A percentile compares a stretch with the other conserved stretches of the same genome.
Evolutionary conservation across 2,888 invertebrate species (phyloP).

Genomic region (Chrysolina americana): DNA sequence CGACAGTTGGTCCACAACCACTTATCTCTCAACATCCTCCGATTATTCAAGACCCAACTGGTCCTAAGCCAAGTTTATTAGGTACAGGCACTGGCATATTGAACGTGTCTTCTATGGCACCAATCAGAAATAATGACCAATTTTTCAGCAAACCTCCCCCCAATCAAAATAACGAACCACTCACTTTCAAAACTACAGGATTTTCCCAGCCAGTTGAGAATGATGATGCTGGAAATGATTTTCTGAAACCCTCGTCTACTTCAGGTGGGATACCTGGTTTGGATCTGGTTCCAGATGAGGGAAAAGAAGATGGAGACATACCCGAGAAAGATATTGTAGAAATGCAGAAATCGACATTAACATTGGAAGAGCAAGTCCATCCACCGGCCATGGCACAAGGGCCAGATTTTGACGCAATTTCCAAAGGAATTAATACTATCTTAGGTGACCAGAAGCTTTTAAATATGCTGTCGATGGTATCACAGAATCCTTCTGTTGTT

Average conservation of each 20-base stretch:
- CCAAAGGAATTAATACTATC: slow-evolving; percentile 76
- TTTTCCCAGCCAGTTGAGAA: slow-evolving; percentile 34
- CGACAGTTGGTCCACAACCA: slow-evolving; percentile 15
- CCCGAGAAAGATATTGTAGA: slow-evolving; percentile 19
- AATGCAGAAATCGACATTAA: slow-evolving; percentile 33
- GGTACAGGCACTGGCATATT: slow-evolving; percentile 29
- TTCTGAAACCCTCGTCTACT: slow-evolving; percentile 50
- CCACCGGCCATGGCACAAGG: slow-evolving; percentile 55
- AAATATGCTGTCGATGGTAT: slow-evolving; percentile 73
- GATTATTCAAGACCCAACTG: slow-evolving; percentile 6
- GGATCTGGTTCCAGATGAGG: slow-evolving; percentile 75
- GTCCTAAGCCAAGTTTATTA: slow-evolving; percentile 34
- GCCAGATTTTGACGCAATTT: slow-evolving; percentile 74
- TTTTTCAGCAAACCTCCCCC: slow-evolving; percentile 57
- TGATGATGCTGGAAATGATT: slow-evolving; percentile 46
- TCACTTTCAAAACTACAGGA: slow-evolving; percentile 57
- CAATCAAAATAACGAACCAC: slow-evolving; percentile 61
- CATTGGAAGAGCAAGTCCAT: slow-evolving; percentile 37
- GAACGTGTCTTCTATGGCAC: slow-evolving; percentile 29
- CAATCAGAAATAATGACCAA: slow-evolving; percentile 23
- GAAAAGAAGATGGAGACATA: slow-evolving; percentile 51
- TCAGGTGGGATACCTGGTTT: slow-evolving; percentile 80
- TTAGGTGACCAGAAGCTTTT: slow-evolving; percentile 77
- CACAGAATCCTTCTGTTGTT: slow-evolving; percentile 61
- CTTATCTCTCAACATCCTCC: slow-evolving; percentile 21